Conservation (phyloP, 2,888 invertebrate genomes). For the Drosophila kuntzei region DNA sequence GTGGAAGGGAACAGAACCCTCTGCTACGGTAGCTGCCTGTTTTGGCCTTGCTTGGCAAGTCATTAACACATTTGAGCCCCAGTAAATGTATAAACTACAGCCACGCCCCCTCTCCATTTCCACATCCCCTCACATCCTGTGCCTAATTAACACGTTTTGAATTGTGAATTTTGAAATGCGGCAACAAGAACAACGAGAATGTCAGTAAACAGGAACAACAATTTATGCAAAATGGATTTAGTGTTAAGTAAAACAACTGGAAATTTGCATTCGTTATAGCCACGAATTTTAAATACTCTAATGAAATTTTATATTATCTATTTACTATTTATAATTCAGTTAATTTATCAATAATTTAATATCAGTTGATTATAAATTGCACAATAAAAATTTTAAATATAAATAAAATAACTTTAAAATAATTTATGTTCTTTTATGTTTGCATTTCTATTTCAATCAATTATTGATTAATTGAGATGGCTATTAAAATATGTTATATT, state of each 20-base stretch:
- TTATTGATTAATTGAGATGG: no score
- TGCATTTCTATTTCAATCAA: no score
- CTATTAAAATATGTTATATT: no score
- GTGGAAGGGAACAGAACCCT: conserved; percentile 1
- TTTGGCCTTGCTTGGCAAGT: conserved; percentile 48
- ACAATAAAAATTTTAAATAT: no score
- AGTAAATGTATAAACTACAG: conserved; percentile 23
- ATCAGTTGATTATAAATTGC: no score
- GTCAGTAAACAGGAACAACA: conserved; percentile 29
- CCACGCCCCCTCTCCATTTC: neutral
- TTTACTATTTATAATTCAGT: neutral
- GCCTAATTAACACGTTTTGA: conserved; percentile 82
- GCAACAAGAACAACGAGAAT: conserved; percentile 27
- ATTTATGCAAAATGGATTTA: conserved; percentile 73
- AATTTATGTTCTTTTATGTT: no score
- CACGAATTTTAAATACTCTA: conserved; percentile 39
- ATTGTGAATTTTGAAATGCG: conserved; percentile 81
- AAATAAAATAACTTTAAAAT: no score
- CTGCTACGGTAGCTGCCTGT: conserved; percentile 3
- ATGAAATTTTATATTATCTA: neutral
- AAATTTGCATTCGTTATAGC: conserved; percentile 8
- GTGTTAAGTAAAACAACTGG: conserved; percentile 64
- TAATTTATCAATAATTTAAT: neutral
- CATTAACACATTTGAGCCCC: conserved; percentile 76
- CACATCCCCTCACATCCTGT: conserved; percentile 38